Evolutionary conservation across 2,113 vertebrate species (phyloP), one percentile per base, ranked within the genome.

Genomic region (Mungos mungo): DNA sequence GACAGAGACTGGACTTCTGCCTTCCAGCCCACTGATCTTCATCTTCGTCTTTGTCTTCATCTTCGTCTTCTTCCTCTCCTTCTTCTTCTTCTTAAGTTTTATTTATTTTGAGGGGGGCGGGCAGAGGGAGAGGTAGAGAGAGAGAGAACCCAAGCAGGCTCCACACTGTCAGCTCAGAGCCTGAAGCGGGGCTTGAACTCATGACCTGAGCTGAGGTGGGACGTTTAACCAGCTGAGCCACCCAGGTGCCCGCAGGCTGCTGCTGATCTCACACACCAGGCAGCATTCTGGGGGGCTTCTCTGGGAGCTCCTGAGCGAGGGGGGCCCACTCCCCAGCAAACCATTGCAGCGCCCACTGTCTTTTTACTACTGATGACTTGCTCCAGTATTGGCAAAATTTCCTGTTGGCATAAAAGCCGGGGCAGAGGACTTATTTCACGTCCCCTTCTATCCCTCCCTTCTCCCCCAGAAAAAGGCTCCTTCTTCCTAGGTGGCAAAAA

Each of bases 341-440:
- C 5, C 0, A 1, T 25, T 0, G 21, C 63, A 13, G 11, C 4
- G 12, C 0, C 52, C 57, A 23, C 45, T 13, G 2, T 68, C 25
- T 54, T 27, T 27, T 27, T 27, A 23, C 16, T 5, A 11, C 23
- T 45, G 13, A 12, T 0, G 5, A 27, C 29, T 54, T 14, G 27
- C 13, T 54, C 45, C 14, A 16, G 9, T 60, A 57, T 65, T 2
- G 2, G 54, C 50, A 27, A 85, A 74, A 33, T 9, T 60, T 50
- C 88, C 68, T 38, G 25, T 66, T 1, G 27, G 7, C 31, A 57
- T 60, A 60, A 41, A 47, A 50, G 35, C 27, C 45, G 33, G 31
- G 25, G 3, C 38, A 23, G 25, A 31, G 45, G 10, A 31, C 12
- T 14, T 35, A 7, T 68, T 69, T 25, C 38, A 35, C 23, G 57